A percentile compares a stretch with the other conserved stretches of the same genome.
These are phyloP conservation scores for Hirtodrosophila confusa DNA, from an alignment of 2,888 invertebrate species.

Conservation along the genomic window DNA sequence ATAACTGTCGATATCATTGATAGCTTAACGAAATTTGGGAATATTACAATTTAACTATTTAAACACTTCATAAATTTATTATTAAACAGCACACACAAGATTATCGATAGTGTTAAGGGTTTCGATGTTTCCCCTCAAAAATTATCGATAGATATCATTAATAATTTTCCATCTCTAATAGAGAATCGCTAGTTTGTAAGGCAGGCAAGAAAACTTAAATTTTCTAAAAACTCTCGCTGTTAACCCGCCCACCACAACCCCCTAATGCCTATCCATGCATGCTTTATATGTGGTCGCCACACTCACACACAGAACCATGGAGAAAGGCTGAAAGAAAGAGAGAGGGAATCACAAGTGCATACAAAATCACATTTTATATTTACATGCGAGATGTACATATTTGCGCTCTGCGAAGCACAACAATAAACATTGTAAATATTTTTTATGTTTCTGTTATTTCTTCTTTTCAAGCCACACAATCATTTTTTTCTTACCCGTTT, in stretches of 20 bases:
- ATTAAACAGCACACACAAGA: too few species aligned
- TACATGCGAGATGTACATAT: constrained; percentile 72
- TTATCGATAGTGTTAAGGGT: too few species aligned
- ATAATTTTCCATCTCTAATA: background rate
- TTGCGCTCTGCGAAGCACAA: constrained; percentile 77
- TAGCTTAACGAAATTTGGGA: too few species aligned
- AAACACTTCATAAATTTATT: too few species aligned
- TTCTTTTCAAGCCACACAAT: constrained; percentile 14
- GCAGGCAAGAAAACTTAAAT: constrained; percentile 24
- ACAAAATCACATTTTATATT: constrained; percentile 73
- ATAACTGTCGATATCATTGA: too few species aligned
- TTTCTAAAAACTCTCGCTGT: constrained; percentile 19
- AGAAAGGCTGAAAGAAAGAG: background rate
- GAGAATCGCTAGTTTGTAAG: constrained; percentile 4
- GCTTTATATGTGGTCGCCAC: constrained; percentile 49
- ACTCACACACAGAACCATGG: background rate
- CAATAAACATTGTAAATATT: constrained; percentile 79
- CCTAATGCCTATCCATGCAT: constrained; percentile 55
- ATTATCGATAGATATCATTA: background rate
- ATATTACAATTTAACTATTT: too few species aligned
- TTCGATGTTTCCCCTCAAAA: too few species aligned
- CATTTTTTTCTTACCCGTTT: constrained; percentile 38
- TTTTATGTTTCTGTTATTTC: constrained; percentile 41
- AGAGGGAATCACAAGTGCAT: constrained; percentile 49
- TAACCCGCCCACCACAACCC: constrained; percentile 17